phyloP scores from a whole-genome alignment of 2,888 invertebrate species.

The Beris chalybata region DNA sequence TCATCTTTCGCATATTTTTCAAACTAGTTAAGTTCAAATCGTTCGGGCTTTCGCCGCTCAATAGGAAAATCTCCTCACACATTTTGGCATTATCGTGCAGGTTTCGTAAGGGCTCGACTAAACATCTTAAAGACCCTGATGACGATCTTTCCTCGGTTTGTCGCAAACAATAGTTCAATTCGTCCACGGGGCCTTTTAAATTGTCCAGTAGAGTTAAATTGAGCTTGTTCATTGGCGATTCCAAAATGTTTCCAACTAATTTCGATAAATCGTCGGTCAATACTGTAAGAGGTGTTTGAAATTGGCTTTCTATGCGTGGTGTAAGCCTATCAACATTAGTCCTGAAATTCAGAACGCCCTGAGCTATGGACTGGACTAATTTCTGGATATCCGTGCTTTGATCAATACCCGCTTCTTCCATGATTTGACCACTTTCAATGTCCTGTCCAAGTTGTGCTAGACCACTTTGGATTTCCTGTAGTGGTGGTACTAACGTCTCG shows the following conservation, averaged over 20 bases:
- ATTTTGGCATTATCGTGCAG: constrained; percentile 51
- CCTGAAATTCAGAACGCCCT: constrained; percentile 55
- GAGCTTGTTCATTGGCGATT: constrained; percentile 52
- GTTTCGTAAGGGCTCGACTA: constrained; percentile 52
- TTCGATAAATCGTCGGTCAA: constrained; percentile 61
- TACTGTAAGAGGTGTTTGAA: constrained; percentile 50
- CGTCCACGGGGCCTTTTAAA: constrained; percentile 59
- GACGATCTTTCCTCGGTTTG: constrained; percentile 55
- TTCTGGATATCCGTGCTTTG: constrained; percentile 55
- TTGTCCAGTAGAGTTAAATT: constrained; percentile 58
- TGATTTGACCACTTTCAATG: constrained; percentile 52
- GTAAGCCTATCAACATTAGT: constrained; percentile 52
- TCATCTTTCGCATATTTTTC: constrained; percentile 47
- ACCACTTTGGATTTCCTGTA: constrained; percentile 63
- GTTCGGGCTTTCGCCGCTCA: constrained; percentile 45
- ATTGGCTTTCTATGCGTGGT: constrained; percentile 45
- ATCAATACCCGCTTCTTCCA: constrained; percentile 46
- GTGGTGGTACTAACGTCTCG: constrained; percentile 59
- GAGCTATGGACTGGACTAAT: constrained; percentile 54
- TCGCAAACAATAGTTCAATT: constrained; percentile 56
- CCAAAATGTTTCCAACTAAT: constrained; percentile 62
- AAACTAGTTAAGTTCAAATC: constrained; percentile 47
- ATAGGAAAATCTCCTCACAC: constrained; percentile 48
- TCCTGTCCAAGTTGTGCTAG: constrained; percentile 58
- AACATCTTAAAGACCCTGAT: constrained; percentile 51